phyloP scores from a whole-genome alignment of 1,140 invertebrate genomes.

The Paraescarpia echinospica region DNA sequence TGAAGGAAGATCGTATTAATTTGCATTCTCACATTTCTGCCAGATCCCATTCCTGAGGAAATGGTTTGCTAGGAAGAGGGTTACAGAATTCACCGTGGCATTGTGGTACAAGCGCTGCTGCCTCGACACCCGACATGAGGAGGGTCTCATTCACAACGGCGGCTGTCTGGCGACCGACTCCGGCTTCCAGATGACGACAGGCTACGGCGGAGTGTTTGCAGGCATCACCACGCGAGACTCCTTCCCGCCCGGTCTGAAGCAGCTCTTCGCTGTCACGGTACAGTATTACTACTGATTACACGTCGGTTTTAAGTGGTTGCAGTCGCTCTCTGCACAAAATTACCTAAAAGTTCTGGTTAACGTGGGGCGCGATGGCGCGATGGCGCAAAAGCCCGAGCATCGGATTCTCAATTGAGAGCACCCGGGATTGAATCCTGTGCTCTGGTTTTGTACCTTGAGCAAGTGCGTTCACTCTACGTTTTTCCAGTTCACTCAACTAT shows the following conservation, averaged over 20 bases:
- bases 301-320: not conserved
- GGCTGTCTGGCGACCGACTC: not conserved
- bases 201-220: not conserved
- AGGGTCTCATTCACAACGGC: not conserved
- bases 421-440: too few relatives aligned
- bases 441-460: too few relatives aligned
- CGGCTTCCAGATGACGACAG: not conserved
- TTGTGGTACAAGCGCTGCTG: not conserved
- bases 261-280: not conserved
- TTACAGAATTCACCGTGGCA: not conserved
- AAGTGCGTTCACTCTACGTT: too few relatives aligned
- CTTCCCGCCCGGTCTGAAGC: not conserved
- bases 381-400: too few relatives aligned
- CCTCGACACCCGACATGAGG: not conserved
- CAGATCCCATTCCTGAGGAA: not conserved
- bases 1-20: not conserved
- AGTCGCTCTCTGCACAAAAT: not conserved
- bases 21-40: not conserved
- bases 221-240: not conserved
- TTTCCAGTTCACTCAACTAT: too few relatives aligned
- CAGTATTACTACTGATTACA: not conserved
- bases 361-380: too few relatives aligned
- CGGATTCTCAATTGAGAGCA: too few relatives aligned
- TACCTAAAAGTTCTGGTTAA: not conserved
- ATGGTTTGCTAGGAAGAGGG: not conserved